Percentiles rank a stretch among this genome's conserved stretches.
These are phyloP conservation scores for Thaleichthys pacificus DNA, from an alignment of 2,797 vertebrate genomes.

Conservation along the genomic window DNA sequence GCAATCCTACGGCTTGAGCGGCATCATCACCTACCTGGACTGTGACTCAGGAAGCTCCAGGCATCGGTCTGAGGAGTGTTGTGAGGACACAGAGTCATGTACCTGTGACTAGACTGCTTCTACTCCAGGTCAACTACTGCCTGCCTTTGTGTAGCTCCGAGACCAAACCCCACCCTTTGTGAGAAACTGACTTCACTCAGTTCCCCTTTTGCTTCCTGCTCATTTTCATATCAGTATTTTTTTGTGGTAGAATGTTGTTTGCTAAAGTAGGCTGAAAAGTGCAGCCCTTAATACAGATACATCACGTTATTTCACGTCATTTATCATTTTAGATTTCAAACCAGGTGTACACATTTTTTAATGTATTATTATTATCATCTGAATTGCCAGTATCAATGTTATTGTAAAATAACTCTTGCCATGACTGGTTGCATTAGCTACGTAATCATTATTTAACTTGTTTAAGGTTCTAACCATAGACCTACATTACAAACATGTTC, in stretches of 20 bases:
- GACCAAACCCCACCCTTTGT: slow-evolving; percentile 71
- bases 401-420: too few relatives aligned
- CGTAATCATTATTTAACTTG: too few relatives aligned
- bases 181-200: slow-evolving; percentile 70
- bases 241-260: slow-evolving; percentile 54
- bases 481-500: background rate
- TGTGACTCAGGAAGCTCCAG: slow-evolving; percentile 23
- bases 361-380: too few relatives aligned
- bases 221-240: slow-evolving; percentile 77
- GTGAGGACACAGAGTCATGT: slow-evolving; percentile 25
- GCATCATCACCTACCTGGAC: slow-evolving; percentile 54
- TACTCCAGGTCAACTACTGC: slow-evolving; percentile 54
- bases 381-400: too few relatives aligned
- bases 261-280: slow-evolving; percentile 24
- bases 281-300: too few relatives aligned
- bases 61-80: slow-evolving; percentile 35
- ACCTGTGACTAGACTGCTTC: slow-evolving; percentile 17
- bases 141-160: slow-evolving; percentile 48
- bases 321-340: too few relatives aligned
- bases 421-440: too few relatives aligned
- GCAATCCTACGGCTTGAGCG: background rate
- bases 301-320: too few relatives aligned
- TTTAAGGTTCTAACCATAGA: background rate
- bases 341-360: too few relatives aligned
- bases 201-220: slow-evolving; percentile 82